These are phyloP conservation scores for Peromyscus melanophrys DNA, from an alignment of 2,797 vertebrate genomes.

Conservation along the genomic window DNA sequence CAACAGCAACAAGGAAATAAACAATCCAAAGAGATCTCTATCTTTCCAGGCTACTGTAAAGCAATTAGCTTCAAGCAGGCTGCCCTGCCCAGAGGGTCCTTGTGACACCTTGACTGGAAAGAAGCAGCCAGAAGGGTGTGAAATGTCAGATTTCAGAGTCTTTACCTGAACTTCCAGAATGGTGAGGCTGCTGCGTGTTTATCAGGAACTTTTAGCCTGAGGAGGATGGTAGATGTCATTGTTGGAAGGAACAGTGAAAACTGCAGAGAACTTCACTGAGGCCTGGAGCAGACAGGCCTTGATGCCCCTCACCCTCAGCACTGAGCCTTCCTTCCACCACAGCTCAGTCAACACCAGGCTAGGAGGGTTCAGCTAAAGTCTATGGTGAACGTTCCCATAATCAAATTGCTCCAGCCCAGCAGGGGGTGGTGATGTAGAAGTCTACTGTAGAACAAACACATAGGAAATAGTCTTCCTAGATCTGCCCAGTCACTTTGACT, in stretches of 20 bases:
- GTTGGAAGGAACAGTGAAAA: background rate
- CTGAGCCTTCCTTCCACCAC: background rate
- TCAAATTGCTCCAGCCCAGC: background rate
- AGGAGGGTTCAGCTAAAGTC: background rate
- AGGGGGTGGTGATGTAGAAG: too few relatives aligned
- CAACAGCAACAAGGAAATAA: background rate
- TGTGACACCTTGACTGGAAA: background rate
- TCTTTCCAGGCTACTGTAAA: background rate
- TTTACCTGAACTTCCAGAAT: background rate
- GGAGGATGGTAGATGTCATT: background rate
- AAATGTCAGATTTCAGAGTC: background rate
- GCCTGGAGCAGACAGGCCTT: background rate
- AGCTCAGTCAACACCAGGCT: background rate
- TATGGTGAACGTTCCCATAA: background rate
- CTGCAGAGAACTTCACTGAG: background rate
- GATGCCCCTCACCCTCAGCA: background rate
- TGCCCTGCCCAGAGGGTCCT: background rate
- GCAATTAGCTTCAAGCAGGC: too few relatives aligned
- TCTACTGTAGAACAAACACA: background rate
- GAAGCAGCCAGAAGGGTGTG: background rate
- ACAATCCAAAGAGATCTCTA: background rate
- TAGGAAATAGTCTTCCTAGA: background rate
- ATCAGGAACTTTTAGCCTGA: background rate
- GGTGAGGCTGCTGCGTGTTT: background rate
- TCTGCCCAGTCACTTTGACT: background rate